Base-by-base conservation (phyloP, 2,888 invertebrate species). In the Megaustenia siamemsis region DNA sequence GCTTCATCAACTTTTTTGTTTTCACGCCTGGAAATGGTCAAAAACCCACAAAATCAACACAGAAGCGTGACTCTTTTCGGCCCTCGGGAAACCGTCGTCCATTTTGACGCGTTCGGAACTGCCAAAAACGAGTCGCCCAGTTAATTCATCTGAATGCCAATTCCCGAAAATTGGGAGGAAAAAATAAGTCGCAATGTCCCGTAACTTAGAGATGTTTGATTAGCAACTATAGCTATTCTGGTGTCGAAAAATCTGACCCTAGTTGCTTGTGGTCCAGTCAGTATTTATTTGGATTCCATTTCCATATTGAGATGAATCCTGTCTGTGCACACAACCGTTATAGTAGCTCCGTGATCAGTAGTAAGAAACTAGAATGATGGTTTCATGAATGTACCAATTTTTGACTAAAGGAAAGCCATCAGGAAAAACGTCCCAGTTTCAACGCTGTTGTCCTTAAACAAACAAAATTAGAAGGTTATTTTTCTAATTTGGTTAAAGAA, bases 211-310 rank as follows among this genome's bases (percentile, higher is more conserved):
- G 18, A 49, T 73, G 32, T 73, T 49, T 73, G 15, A 45, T 12
- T 28, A 45, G 49, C 10, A 5, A 45, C 18, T 49, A 18, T 32
- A 73, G 49, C 49, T 49, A 21, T 49, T 49, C 73, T 32, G 18
- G 49, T 28, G 49, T 32, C 28, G 28, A 49, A 45, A 45, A 15
- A 12, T 49, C 10, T 32, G 49, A 73, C 32, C 32, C 32, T 49
- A 32, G 32, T 18, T 24, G 49, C 32, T 28, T 49, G n/a, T 4
- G 32, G 32, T 73, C 1, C 6, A 49, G 49, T 49, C 73, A 73
- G 21, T 32, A 73, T 73, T 73, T 73, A 32, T 73, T 73, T 49
- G 49, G 73, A 32, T 73, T 73, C 49, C 73, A 73, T 73, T 73
- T 73, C 73, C 73, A 73, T 73, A 49, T 73, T 73, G 53, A 73